These are phyloP conservation scores for Mormyrops boulengeri DNA, from an alignment of 2,797 vertebrate genomes.

Conservation along the genomic window DNA sequence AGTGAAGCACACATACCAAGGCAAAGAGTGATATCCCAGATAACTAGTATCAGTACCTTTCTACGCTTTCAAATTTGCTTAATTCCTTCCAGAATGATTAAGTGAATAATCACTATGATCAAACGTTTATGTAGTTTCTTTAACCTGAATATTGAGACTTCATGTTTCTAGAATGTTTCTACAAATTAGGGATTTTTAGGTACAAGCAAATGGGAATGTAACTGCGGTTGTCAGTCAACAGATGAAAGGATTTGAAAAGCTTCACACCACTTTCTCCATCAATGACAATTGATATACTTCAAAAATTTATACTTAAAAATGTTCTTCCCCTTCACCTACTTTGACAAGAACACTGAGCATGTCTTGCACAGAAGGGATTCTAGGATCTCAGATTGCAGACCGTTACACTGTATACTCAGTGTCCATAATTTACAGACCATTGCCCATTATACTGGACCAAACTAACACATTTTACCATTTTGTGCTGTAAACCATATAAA, in stretches of 20 bases:
- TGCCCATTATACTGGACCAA: not conserved
- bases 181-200: not conserved
- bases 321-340: not conserved
- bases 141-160: not conserved
- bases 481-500: not conserved
- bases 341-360: not conserved
- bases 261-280: not conserved
- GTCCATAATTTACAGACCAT: not conserved
- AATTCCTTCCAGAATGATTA: not conserved
- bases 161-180: not conserved
- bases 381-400: not conserved
- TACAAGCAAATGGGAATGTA: not conserved
- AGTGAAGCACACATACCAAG: not conserved
- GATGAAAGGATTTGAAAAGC: not conserved
- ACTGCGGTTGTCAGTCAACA: not conserved
- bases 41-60: not conserved
- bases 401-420: not conserved
- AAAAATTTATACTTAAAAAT: not conserved
- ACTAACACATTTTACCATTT: not conserved
- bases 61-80: not conserved
- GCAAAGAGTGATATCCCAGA: not conserved
- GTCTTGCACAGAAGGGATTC: not conserved
- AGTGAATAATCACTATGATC: not conserved
- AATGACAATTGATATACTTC: not conserved
- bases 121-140: not conserved